phyloP scores from a whole-genome alignment of 2,888 invertebrate species.

The Sarcophaga subvicina region DNA sequence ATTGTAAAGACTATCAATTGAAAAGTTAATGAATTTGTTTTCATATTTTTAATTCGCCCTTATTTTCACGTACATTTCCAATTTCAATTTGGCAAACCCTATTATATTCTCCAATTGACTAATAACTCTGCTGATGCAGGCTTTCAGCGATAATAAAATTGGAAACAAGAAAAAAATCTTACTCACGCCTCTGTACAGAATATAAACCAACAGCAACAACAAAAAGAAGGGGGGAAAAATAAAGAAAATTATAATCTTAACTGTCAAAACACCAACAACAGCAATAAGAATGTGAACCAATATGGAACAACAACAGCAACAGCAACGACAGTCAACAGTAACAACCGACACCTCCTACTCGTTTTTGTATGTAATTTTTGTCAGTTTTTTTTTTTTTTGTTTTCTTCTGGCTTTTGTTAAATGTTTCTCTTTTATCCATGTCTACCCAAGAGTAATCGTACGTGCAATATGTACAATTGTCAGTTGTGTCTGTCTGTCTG shows the following conservation, averaged over 20 bases:
- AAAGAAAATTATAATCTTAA: slow-evolving; percentile 62
- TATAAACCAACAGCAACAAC: neutral
- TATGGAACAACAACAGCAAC: slow-evolving; percentile 1
- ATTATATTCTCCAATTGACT: slow-evolving; percentile 32
- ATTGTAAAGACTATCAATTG: no score
- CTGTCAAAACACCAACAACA: slow-evolving; percentile 52
- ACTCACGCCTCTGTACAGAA: slow-evolving; percentile 49
- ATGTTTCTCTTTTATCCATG: slow-evolving; percentile 32
- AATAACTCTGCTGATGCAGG: slow-evolving; percentile 46
- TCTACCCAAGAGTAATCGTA: slow-evolving; percentile 46
- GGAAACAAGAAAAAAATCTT: neutral
- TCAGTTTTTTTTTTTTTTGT: neutral
- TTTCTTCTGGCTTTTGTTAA: slow-evolving; percentile 37
- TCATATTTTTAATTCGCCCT: no score
- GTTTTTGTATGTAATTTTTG: slow-evolving; percentile 10
- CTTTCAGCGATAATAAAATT: neutral
- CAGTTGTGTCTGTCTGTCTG: neutral
- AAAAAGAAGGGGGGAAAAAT: neutral
- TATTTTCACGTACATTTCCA: no score
- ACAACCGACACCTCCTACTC: slow-evolving; percentile 66
- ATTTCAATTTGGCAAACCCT: neutral
- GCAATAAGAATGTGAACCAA: slow-evolving; percentile 41
- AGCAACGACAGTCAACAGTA: slow-evolving; percentile 52
- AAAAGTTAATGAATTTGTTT: no score
- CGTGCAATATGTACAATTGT: slow-evolving; percentile 33